Percentiles rank a stretch among this genome's conserved stretches.
Evolutionary conservation across 1,140 invertebrate genomes (phyloP).

Genomic region (Lutraria rhynchaena): DNA sequence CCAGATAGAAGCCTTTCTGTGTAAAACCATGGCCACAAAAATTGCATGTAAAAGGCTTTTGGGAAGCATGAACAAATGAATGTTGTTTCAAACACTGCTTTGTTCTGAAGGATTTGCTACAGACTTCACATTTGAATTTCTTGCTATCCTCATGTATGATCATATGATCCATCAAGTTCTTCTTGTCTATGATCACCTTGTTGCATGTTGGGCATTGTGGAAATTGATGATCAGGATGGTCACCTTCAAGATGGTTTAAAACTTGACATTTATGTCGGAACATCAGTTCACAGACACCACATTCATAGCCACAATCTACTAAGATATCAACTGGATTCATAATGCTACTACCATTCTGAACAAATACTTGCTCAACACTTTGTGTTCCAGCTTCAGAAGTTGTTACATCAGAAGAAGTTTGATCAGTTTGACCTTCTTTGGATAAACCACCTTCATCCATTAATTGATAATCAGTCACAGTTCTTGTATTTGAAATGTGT

Average conservation of each 20-base stretch:
- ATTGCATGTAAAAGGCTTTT: slow-evolving; percentile 43
- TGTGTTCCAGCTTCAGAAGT: slow-evolving; percentile 7
- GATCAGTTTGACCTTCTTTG: too few relatives aligned
- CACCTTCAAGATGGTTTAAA: slow-evolving; percentile 18
- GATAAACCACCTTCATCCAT: too few relatives aligned
- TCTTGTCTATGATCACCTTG: slow-evolving; percentile 42
- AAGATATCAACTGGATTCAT: too few relatives aligned
- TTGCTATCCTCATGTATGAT: slow-evolving; percentile 25
- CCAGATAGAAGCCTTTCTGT: slow-evolving; percentile 51
- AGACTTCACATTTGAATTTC: slow-evolving; percentile 29
- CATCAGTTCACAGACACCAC: slow-evolving; percentile 47
- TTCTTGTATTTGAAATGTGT: too few relatives aligned
- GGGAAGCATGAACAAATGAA: slow-evolving; percentile 41
- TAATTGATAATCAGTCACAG: too few relatives aligned
- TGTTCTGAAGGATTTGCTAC: slow-evolving; percentile 37
- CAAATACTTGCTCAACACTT: not conserved
- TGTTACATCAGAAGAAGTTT: too few relatives aligned
- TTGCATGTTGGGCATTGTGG: slow-evolving; percentile 36
- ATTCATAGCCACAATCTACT: slow-evolving; percentile 7
- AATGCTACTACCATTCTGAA: not conserved
- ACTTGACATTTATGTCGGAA: slow-evolving; percentile 40
- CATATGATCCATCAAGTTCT: slow-evolving; percentile 37
- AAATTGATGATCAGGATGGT: slow-evolving; percentile 13
- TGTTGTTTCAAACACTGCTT: slow-evolving; percentile 45
- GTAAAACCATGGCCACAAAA: slow-evolving; percentile 57